Conservation (phyloP, 2,797 vertebrate species). For the Pogonophryne albipinna region DNA sequence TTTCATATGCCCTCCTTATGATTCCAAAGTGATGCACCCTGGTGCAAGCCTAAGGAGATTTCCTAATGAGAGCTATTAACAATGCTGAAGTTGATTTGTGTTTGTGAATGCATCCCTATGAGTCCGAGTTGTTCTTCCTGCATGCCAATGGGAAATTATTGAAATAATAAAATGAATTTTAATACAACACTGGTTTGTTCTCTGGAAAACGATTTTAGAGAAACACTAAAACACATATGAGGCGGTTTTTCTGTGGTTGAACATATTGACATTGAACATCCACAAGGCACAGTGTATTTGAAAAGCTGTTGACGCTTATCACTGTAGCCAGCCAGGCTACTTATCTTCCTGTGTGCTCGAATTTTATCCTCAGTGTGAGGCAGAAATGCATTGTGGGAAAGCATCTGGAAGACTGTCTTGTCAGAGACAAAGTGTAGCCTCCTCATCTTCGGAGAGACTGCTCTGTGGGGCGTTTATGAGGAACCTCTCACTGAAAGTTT, state of each 20-base stretch:
- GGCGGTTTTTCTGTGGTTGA: conserved; percentile 32
- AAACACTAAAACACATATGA: conserved; percentile 7
- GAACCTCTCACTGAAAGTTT: conserved; percentile 68
- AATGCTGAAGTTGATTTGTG: conserved; percentile 63
- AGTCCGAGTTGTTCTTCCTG: conserved; percentile 47
- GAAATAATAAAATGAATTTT: conserved; percentile 44
- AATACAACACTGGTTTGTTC: conserved; percentile 26
- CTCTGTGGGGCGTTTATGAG: conserved; percentile 71
- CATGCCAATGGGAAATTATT: conserved; percentile 60
- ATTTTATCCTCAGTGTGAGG: conserved; percentile 65
- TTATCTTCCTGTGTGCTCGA: conserved; percentile 63
- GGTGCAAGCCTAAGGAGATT: conserved; percentile 60
- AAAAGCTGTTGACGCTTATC: conserved; percentile 60
- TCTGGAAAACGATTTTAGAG: conserved; percentile 3
- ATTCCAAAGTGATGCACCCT: conserved; percentile 57
- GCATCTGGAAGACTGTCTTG: conserved; percentile 66
- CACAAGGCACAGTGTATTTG: conserved; percentile 34
- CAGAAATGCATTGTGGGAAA: conserved; percentile 70
- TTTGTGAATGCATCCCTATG: conserved; percentile 61
- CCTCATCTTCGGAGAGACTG: conserved; percentile 61
- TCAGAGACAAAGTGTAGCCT: conserved; percentile 74
- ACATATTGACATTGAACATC: conserved; percentile 21
- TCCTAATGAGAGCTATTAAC: conserved; percentile 70
- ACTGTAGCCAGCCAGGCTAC: conserved; percentile 50
- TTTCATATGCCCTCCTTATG: conserved; percentile 53